Conservation (phyloP, 2,888 invertebrate species). For the Eucera pruinosa region DNA sequence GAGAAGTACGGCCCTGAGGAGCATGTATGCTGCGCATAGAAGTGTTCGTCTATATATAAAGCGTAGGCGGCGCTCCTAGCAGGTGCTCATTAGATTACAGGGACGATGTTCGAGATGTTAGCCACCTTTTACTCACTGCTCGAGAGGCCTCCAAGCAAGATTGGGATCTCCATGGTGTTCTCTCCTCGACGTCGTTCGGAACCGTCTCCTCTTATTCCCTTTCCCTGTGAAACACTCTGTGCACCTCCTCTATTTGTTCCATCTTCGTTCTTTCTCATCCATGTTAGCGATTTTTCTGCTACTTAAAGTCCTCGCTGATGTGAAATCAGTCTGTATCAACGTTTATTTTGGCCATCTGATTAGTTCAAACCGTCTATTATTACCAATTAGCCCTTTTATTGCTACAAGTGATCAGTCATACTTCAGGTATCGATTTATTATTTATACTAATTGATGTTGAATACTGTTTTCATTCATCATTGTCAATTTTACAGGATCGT, state of each 20-base stretch:
- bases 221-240: conserved; percentile 53
- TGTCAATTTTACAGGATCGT: too few species aligned
- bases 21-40: conserved; percentile 60
- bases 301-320: conserved; percentile 51
- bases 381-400: too few species aligned
- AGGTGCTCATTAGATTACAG: conserved; percentile 83
- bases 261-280: conserved; percentile 27
- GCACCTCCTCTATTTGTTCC: conserved; percentile 36
- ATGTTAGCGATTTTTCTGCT: conserved; percentile 69
- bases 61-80: conserved; percentile 81
- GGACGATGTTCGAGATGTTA: conserved; percentile 81
- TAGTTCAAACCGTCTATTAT: background rate
- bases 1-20: conserved; percentile 63
- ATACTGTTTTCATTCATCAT: too few species aligned
- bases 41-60: conserved; percentile 71
- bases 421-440: too few species aligned
- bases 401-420: too few species aligned
- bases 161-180: conserved; percentile 78
- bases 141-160: conserved; percentile 79
- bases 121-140: conserved; percentile 81
- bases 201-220: conserved; percentile 52
- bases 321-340: conserved; percentile 28
- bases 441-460: too few species aligned
- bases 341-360: conserved; percentile 1
- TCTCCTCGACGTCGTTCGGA: conserved; percentile 63